Conservation (phyloP, 2,888 invertebrate species). For the Cheilosia grossa region DNA sequence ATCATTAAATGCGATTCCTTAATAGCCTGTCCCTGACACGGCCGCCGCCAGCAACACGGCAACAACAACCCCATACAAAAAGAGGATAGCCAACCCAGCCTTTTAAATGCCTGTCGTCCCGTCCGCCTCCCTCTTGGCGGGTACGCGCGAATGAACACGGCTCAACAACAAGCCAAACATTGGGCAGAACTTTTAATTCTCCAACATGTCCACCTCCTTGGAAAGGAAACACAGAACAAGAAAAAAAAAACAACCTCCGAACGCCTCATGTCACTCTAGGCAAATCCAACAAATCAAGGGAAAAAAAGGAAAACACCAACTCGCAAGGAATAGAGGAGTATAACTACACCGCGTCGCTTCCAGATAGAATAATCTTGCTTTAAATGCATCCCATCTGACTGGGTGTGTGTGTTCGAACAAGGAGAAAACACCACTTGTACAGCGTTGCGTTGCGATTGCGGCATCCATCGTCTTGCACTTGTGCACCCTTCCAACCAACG, state of each 20-base stretch:
- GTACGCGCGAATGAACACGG: conserved; percentile 60
- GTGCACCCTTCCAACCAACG: background rate
- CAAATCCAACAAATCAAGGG: conserved; percentile 46
- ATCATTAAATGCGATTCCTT: conserved; percentile 67
- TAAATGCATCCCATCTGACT: conserved; percentile 49
- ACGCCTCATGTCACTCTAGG: conserved; percentile 70
- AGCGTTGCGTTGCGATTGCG: conserved; percentile 46
- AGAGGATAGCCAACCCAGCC: conserved; percentile 36
- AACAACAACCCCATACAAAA: conserved; percentile 25
- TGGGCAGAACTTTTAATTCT: conserved; percentile 70
- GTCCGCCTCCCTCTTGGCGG: conserved; percentile 36
- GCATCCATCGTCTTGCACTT: background rate
- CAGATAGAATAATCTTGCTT: conserved; percentile 46
- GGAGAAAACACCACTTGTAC: conserved; percentile 66
- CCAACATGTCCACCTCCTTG: conserved; percentile 68
- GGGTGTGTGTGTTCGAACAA: conserved; percentile 58
- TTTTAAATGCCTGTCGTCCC: conserved; percentile 56
- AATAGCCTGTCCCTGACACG: conserved; percentile 64
- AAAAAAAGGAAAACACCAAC: background rate
- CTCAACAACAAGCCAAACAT: conserved; percentile 67
- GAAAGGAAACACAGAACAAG: background rate
- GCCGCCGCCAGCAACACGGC: background rate
- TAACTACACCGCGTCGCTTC: conserved; percentile 23
- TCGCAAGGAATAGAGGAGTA: conserved; percentile 21
- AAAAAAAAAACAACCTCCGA: conserved; percentile 17